Base-by-base conservation (phyloP, 2,113 vertebrate genomes). In the Lasiurus cinereus region DNA sequence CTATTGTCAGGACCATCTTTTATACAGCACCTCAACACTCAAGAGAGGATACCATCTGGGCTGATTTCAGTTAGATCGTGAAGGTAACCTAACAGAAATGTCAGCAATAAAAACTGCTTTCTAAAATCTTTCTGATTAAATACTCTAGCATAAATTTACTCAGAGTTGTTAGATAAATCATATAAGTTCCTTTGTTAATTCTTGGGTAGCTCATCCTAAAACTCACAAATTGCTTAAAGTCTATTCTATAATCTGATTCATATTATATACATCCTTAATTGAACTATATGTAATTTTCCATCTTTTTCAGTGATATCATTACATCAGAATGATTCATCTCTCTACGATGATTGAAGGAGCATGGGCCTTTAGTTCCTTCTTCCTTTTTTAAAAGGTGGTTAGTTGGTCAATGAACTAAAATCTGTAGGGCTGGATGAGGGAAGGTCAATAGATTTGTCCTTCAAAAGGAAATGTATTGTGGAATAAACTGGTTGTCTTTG, bases 11-110 rank as follows among this genome's bases (percentile, higher is more conserved):
- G 82, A 84, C 83, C 19, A 6, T 96, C 76, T 92, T 93, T 97
- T 86, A 84, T 94, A 46, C 27, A 86, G 48, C 50, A 78, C 56
- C 88, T 94, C 69, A 69, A 29, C 82, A 91, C 88, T 96, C 67
- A 79, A 39, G 90, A 96, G 85, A 96, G 46, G 27, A 84, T 36
- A 76, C 67, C 91, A 96, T 91, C 88, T 95, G 92, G 84, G 91
- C 13, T 0, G 82, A 94, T 78, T 93, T 77, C 67, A 90, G 52
- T 48, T 74, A 36, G 15, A 91, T 79, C n/a, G 76, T 56, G 64
- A 96, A 95, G 82, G 82, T 88, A 93, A 90, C 93, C 93, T 85
- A 77, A 13, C 62, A 94, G 54, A 94, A 94, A 95, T 87, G 84
- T 76, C 86, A 95, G 62, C 95, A 88, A 83, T 92, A 86, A 95